Percentiles rank a stretch among this genome's conserved stretches.
These are phyloP conservation scores for Andricus grossulariae DNA, from an alignment of 1,140 invertebrate genomes.

Conservation along the genomic window DNA sequence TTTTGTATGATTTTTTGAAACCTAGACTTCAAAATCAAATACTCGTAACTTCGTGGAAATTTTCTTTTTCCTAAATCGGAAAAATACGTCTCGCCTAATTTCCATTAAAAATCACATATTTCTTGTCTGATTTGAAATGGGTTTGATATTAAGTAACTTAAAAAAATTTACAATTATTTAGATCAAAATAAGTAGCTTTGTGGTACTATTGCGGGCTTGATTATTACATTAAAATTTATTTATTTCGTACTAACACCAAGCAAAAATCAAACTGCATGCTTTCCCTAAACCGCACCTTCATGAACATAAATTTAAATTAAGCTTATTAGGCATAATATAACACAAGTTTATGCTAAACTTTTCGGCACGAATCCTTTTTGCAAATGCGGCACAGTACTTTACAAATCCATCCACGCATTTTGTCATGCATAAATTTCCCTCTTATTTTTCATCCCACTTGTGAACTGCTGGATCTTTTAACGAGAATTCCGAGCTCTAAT, in stretches of 20 bases:
- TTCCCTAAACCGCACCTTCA: conserved; percentile 40
- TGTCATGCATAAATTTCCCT: conserved; percentile 50
- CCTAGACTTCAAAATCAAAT: no score
- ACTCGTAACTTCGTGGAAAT: no score
- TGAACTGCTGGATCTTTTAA: conserved; percentile 77
- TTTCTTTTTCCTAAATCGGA: no score
- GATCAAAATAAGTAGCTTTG: no score
- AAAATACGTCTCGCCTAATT: no score
- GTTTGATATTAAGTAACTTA: no score
- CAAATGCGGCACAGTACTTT: conserved; percentile 44
- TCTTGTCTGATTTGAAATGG: no score
- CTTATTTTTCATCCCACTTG: conserved; percentile 59
- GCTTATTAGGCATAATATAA: conserved; percentile 4
- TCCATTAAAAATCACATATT: no score
- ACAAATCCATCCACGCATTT: conserved; percentile 36
- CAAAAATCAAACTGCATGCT: conserved; percentile 49
- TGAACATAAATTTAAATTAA: background rate
- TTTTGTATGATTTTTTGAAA: no score
- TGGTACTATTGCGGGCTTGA: background rate
- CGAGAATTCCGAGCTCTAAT: conserved; percentile 53
- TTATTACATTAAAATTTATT: background rate
- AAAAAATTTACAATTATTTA: no score
- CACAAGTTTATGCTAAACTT: conserved; percentile 52
- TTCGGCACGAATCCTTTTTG: conserved; percentile 59
- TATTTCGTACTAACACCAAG: background rate